Evolutionary conservation across 2,888 invertebrate species (phyloP).

Genomic region (Chrysomela aeneicollis): DNA sequence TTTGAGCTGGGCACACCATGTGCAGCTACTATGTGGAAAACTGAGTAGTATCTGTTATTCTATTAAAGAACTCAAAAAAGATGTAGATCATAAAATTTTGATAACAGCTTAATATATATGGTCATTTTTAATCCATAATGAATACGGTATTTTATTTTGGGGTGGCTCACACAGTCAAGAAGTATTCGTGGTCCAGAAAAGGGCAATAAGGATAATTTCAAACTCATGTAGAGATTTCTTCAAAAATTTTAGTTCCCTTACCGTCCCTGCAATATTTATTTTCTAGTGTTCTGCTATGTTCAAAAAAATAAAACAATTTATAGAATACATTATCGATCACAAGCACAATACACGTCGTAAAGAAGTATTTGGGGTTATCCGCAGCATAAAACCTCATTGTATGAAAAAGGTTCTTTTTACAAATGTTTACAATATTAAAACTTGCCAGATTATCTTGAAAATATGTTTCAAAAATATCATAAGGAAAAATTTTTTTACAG

Average conservation of each 20-base stretch:
- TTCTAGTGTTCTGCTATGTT: background rate
- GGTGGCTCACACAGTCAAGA: too few relatives aligned
- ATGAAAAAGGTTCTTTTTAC: background rate
- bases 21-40: constrained; percentile 11
- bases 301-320: background rate
- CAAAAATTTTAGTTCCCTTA: background rate
- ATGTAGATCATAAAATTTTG: background rate
- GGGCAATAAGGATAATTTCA: background rate
- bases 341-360: background rate
- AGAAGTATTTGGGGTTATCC: background rate
- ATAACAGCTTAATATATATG: constrained; percentile 1
- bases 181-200: background rate
- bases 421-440: background rate
- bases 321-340: background rate
- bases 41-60: constrained; percentile 2
- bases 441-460: background rate
- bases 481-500: background rate
- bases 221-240: background rate
- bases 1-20: background rate
- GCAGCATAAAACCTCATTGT: background rate
- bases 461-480: background rate
- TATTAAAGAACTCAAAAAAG: constrained; percentile 8
- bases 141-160: background rate
- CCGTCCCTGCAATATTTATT: background rate
- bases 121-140: background rate